Percentiles rank a stretch among this genome's conserved stretches.
Evolutionary conservation across 2,113 vertebrate genomes (phyloP).

Genomic region (Delphinus delphis): DNA sequence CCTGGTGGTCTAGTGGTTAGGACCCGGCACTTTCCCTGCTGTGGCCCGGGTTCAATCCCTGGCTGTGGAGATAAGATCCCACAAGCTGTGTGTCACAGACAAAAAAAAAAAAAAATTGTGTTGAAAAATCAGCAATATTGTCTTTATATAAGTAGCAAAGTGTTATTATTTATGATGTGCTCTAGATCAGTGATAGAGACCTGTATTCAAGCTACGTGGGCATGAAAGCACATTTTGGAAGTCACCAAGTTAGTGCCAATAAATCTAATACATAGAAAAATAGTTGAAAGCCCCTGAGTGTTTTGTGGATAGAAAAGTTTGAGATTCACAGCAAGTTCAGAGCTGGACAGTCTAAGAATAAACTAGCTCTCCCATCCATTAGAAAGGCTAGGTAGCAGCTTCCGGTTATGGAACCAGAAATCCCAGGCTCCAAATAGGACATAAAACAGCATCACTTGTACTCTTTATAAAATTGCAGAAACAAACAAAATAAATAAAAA

Average conservation of each 20-base stretch:
- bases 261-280: background rate
- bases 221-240: background rate
- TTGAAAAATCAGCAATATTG: background rate
- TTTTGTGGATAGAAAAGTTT: background rate
- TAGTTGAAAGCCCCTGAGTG: background rate
- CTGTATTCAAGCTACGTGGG: background rate
- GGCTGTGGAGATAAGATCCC: background rate
- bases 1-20: background rate
- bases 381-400: background rate
- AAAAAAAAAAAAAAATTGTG: background rate
- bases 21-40: fast-evolving
- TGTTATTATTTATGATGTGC: background rate
- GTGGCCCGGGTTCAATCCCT: background rate
- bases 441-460: background rate
- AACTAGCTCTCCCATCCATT: background rate
- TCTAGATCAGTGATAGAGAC: background rate
- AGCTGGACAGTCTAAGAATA: background rate
- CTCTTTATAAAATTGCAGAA: background rate
- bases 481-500: background rate
- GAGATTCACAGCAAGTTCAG: background rate
- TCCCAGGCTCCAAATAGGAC: background rate
- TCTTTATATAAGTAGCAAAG: background rate
- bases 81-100: background rate
- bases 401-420: background rate
- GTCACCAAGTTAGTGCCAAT: background rate